These are phyloP conservation scores for Bolinopsis microptera DNA, from an alignment of 37 sponge, comb jelly and placozoan genomes.

Conservation along the genomic window DNA sequence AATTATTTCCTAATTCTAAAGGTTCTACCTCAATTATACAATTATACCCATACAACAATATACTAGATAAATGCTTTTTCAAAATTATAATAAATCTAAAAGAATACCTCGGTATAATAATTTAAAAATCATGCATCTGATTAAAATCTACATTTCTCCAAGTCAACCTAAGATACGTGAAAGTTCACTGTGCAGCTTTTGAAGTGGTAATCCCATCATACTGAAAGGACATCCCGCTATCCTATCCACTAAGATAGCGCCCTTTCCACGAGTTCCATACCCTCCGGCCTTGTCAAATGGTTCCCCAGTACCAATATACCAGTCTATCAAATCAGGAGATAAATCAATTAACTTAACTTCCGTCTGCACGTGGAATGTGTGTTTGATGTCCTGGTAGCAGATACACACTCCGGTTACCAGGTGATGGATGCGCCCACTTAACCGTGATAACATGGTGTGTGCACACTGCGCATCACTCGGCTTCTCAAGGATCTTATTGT, in stretches of 20 bases:
- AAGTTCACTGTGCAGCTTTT: not conserved
- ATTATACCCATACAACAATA: no score
- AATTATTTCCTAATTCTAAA: no score
- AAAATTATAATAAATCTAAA: no score
- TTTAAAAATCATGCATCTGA: no score
- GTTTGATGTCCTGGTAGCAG: not conserved
- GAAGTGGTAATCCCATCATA: slow-evolving; percentile 1
- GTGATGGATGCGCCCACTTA: not conserved
- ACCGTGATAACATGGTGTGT: not conserved
- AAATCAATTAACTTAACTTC: not conserved
- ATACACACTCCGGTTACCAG: slow-evolving; percentile 57
- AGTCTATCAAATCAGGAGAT: not conserved
- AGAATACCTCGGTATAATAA: no score
- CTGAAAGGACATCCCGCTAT: slow-evolving; percentile 19
- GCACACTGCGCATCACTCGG: slow-evolving; percentile 24
- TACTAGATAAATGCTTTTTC: no score
- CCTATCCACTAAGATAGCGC: slow-evolving; percentile 40
- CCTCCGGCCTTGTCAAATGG: slow-evolving; percentile 55
- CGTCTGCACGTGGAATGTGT: slow-evolving; percentile 6
- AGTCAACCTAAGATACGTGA: not conserved
- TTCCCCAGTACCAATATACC: slow-evolving; percentile 54
- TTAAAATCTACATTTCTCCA: no score
- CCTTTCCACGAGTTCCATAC: not conserved
- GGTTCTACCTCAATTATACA: no score
- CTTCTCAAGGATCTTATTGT: slow-evolving; percentile 44